Conservation (phyloP, 2,113 vertebrate genomes). For the Connochaetes taurinus region DNA sequence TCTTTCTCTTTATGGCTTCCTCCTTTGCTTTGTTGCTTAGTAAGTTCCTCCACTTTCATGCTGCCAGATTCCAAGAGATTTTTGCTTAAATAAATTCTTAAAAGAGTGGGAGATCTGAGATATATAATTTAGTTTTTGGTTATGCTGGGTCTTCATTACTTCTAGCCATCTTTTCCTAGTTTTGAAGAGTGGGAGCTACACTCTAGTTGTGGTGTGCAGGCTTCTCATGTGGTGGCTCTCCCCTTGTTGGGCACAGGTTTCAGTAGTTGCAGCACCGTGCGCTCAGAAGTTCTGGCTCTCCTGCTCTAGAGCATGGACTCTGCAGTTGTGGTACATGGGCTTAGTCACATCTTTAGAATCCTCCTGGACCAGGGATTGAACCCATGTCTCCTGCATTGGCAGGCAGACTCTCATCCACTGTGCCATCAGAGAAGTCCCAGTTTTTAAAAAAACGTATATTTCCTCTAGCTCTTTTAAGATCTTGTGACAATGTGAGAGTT, state of each 20-base stretch:
- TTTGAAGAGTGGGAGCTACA: neutral
- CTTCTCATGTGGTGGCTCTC: neutral
- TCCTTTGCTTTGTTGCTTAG: neutral
- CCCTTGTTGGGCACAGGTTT: neutral
- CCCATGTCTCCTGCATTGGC: neutral
- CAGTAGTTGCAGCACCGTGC: neutral
- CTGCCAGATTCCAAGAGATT: neutral
- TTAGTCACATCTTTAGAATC: neutral
- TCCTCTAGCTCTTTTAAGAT: neutral
- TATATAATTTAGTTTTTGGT: neutral
- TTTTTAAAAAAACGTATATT: neutral
- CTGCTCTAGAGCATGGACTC: neutral
- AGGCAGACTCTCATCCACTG: neutral
- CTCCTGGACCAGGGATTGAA: neutral
- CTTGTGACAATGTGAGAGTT: neutral
- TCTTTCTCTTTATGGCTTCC: neutral
- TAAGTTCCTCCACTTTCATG: neutral
- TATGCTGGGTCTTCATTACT: neutral
- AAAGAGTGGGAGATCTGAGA: neutral
- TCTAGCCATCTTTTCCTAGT: neutral
- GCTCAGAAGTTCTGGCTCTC: neutral
- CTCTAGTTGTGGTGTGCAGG: neutral
- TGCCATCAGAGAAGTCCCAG: neutral
- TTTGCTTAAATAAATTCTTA: conserved; percentile 10
- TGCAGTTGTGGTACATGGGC: neutral